Evolutionary conservation across 2,797 vertebrate genomes (phyloP), one percentile per base, ranked within the genome.

Genomic region (Neoniphon sammara): DNA sequence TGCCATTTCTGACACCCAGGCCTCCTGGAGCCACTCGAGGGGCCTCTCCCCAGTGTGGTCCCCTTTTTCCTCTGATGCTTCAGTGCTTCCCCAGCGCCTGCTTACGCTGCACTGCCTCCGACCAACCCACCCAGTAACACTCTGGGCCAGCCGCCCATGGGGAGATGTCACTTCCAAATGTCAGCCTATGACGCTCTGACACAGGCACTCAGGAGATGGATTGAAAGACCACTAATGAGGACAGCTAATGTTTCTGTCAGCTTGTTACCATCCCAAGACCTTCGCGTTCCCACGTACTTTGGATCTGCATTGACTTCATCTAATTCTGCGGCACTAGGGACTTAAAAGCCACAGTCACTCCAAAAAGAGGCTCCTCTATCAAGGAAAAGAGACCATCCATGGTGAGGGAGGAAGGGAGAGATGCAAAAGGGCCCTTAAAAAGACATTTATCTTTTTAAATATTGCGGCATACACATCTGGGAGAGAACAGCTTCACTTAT

Each of bases 151-250:
- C 69, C 69, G 75, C 75, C 86, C 74, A 66, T 54, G 63, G 85
- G 83, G 72, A 85, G 61, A 81, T 75, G 91, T 90, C 88, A 83
- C 78, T 85, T 85, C 80, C 69, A 93, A 92, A 93, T 90, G 91
- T 91, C 86, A 89, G 64, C 25, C 77, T 72, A 77, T 80, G 85
- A 88, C 60, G 64, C 57, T 80, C 42, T 78, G 77, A 83, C 81
- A 85, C 66, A 76, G 70, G 69, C 72, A 64, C 76, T 76, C 53
- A 46, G 81, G 58, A 86, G 79, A 81, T 42, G 73, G 73, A 78
- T 76, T 63, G 61, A 66, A 84, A 82, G 77, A 71, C 12, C 63
- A 67, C 76, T 82, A 87, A 90, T 85, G 70, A 91, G 78, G 72
- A 85, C 56, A 66, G 57, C 73, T 75, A 72, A 79, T 59, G 75